Conservation (phyloP, 2,797 vertebrate genomes). For the Lacerta bilineata region DNA sequence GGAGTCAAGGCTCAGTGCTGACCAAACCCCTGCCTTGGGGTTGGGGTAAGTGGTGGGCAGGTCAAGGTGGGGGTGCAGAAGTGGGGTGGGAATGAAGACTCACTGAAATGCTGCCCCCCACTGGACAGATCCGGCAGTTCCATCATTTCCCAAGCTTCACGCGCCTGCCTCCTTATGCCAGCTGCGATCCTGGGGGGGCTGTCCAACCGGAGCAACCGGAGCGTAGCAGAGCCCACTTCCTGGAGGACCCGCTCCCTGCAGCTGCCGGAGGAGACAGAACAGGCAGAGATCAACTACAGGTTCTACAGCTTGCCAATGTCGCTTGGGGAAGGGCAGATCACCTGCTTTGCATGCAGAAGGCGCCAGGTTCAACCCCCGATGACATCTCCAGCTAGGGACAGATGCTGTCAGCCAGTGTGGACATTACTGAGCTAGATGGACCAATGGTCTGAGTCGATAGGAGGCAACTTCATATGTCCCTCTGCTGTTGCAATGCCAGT, state of each 20-base stretch:
- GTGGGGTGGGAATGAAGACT: slow-evolving; percentile 51
- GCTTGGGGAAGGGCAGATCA: too few species aligned
- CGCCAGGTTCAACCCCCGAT: not conserved
- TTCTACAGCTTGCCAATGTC: not conserved
- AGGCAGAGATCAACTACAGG: not conserved
- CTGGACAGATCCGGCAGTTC: not conserved
- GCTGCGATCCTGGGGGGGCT: not conserved
- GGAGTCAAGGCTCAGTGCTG: not conserved
- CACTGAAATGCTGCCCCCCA: not conserved
- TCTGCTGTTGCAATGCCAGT: not conserved
- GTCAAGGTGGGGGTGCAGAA: too few species aligned
- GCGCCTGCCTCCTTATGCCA: not conserved
- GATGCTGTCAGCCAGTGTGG: too few species aligned
- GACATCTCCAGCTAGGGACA: not conserved
- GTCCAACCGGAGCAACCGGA: slow-evolving; percentile 56
- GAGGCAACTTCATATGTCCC: not conserved
- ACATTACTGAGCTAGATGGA: too few species aligned
- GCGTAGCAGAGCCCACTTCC: slow-evolving; percentile 13
- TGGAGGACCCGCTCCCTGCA: slow-evolving; percentile 44
- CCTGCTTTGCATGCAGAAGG: not conserved
- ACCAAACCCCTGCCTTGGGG: too few species aligned
- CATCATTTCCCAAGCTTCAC: not conserved
- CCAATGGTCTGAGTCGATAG: not conserved
- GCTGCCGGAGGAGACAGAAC: not conserved
- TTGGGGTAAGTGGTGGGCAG: not conserved